Evolutionary conservation across 2,797 vertebrate genomes (phyloP).

Genomic region (Phoebastria nigripes): DNA sequence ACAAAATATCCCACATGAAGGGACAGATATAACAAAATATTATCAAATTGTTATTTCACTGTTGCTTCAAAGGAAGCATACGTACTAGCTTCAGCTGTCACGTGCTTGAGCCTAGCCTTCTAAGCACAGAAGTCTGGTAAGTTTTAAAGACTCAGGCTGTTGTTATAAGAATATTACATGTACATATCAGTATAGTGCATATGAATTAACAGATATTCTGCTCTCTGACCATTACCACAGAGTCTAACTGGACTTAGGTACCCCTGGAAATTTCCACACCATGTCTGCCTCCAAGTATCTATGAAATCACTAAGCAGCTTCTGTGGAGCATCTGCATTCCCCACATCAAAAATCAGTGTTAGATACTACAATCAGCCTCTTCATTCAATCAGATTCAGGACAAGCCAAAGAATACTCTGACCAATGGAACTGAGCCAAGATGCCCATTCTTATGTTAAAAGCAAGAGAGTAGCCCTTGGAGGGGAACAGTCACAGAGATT

Average conservation of each 20-base stretch:
- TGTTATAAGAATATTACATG: background rate
- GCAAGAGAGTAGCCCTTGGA: background rate
- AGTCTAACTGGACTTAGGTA: background rate
- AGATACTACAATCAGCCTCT: background rate
- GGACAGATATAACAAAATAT: background rate
- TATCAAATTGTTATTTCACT: background rate
- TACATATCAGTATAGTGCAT: background rate
- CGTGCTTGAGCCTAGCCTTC: background rate
- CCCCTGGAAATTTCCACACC: background rate
- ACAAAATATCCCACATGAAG: background rate
- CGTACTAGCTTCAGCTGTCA: background rate
- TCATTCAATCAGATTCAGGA: background rate
- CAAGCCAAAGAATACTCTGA: background rate
- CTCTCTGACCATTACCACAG: background rate
- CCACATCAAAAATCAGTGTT: background rate
- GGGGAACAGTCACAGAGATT: background rate
- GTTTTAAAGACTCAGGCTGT: background rate
- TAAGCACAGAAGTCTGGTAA: background rate
- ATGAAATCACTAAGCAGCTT: background rate
- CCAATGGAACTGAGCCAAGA: background rate
- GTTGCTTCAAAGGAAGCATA: background rate
- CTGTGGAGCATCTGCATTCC: background rate
- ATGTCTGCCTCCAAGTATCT: background rate
- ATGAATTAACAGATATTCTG: background rate
- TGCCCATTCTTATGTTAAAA: background rate